Percentiles rank a stretch among this genome's conserved stretches.
Conservation (phyloP, 2,888 invertebrate genomes). For the Dromius quadrimaculatus region DNA sequence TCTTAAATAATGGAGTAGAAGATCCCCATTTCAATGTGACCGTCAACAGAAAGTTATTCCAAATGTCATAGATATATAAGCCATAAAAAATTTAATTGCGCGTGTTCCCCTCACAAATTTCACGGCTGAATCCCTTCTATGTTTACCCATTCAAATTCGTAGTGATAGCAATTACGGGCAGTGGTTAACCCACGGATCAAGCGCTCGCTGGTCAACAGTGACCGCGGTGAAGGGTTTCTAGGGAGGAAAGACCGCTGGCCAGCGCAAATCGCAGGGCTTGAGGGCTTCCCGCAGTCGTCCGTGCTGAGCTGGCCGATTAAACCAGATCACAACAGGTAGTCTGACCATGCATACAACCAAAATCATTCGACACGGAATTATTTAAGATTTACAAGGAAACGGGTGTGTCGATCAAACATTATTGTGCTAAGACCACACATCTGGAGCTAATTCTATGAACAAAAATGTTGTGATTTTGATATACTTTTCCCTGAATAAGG, state of each 20-base stretch:
- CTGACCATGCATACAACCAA: not conserved
- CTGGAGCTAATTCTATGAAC: too few species aligned
- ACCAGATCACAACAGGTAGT: slow-evolving; percentile 50
- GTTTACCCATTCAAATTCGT: slow-evolving; percentile 11
- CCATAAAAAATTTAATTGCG: slow-evolving; percentile 9
- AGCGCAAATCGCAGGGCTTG: slow-evolving; percentile 23
- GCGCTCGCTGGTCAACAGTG: slow-evolving; percentile 7
- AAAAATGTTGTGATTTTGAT: too few species aligned
- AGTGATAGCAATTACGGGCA: slow-evolving; percentile 5
- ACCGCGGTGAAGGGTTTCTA: slow-evolving; percentile 7
- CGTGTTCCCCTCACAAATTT: not conserved
- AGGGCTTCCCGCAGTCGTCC: not conserved
- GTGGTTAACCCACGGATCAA: slow-evolving; percentile 37
- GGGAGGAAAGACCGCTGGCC: slow-evolving; percentile 5
- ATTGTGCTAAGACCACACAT: too few species aligned
- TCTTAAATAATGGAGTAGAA: not conserved
- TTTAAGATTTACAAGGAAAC: too few species aligned
- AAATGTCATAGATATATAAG: slow-evolving; percentile 4
- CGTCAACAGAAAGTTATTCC: not conserved
- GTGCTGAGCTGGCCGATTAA: slow-evolving; percentile 40
- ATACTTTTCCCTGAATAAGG: too few species aligned
- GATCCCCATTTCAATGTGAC: not conserved
- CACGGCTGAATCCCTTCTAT: not conserved
- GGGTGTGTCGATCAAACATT: too few species aligned
- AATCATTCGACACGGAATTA: slow-evolving; percentile 28